phyloP scores from a whole-genome alignment of 1,140 invertebrate genomes.

The Nasonia giraulti region DNA sequence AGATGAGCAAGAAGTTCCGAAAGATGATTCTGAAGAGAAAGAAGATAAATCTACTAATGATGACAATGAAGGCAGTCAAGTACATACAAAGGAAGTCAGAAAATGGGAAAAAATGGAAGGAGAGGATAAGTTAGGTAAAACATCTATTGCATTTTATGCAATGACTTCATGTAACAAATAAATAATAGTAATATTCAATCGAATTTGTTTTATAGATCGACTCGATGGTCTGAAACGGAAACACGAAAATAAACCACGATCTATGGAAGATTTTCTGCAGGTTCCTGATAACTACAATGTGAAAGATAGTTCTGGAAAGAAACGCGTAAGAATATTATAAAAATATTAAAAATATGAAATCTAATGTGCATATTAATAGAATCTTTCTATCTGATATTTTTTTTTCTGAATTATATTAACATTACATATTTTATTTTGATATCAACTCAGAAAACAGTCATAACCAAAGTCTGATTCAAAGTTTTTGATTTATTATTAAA shows the following conservation, averaged over 20 bases:
- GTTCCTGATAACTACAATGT: constrained; percentile 85
- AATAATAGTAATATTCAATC: constrained; percentile 24
- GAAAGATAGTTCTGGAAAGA: constrained; percentile 86
- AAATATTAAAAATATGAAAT: not conserved
- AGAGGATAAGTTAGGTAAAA: constrained; percentile 78
- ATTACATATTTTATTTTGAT: too few species aligned
- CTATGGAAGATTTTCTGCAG: constrained; percentile 94
- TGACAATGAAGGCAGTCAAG: constrained; percentile 72
- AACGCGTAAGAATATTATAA: constrained; percentile 81
- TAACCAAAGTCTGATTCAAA: too few species aligned
- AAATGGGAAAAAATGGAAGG: constrained; percentile 81
- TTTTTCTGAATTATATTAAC: not conserved
- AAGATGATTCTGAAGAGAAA: constrained; percentile 50
- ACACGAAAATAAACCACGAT: constrained; percentile 74
- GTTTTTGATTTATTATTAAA: too few species aligned
- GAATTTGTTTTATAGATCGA: constrained; percentile 79
- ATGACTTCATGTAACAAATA: not conserved
- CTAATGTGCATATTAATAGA: too few species aligned
- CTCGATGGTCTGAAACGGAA: constrained; percentile 87
- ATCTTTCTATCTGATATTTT: not conserved
- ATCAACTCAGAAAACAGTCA: too few species aligned
- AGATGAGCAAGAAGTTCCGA: constrained; percentile 65
- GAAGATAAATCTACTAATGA: constrained; percentile 59
- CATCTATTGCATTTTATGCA: constrained; percentile 29
- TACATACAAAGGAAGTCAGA: constrained; percentile 68